Base-by-base conservation (phyloP, 2,888 invertebrate species). In the Eumerus sabulonum region DNA sequence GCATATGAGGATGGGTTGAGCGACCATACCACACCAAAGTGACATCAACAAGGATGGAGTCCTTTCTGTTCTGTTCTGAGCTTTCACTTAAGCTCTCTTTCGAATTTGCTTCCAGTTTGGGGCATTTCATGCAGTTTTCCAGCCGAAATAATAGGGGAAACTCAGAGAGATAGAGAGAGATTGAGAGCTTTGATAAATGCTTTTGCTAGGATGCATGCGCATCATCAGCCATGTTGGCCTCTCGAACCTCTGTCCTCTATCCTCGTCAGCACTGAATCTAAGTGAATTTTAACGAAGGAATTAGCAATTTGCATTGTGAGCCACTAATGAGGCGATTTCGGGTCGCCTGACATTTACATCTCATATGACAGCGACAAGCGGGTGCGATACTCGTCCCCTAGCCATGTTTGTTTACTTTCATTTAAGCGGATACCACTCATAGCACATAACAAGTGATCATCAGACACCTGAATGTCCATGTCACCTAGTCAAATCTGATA, bases 241-340 rank as follows among this genome's bases (percentile, higher is more conserved):
- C 48, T 71, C 70, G 2, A 27, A 7, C 7, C 27, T 7, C 27
- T 27, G n/a, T n/a, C n/a, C 27, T 27, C 27, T 4, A 27, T 7
- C 27, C 27, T 2, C 27, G 2, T 7, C 27, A 27, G 27, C 27
- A 27, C 27, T 7, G 7, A 7, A 7, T 4, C 27, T 71, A 71
- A 71, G 62, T 71, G 70, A 63, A 71, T 71, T 71, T 71, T 71
- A 71, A 71, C 62, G 71, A 63, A 71, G 62, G 44, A 71, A 71
- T 71, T 62, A 71, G 62, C 71, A 56, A 56, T 71, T 71, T 71
- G 71, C 71, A 71, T 71, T 71, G 71, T 63, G 48, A 62, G 56
- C 62, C 71, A 71, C 71, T 71, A 71, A 71, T 71, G 71, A 71
- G 71, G 62, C 56, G 62, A 63, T 71, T 71, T 63, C n/a, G 56